A percentile compares a stretch with the other conserved stretches of the same genome.
Evolutionary conservation across 2,888 invertebrate genomes (phyloP).

Genomic region (Brachyptera putata): DNA sequence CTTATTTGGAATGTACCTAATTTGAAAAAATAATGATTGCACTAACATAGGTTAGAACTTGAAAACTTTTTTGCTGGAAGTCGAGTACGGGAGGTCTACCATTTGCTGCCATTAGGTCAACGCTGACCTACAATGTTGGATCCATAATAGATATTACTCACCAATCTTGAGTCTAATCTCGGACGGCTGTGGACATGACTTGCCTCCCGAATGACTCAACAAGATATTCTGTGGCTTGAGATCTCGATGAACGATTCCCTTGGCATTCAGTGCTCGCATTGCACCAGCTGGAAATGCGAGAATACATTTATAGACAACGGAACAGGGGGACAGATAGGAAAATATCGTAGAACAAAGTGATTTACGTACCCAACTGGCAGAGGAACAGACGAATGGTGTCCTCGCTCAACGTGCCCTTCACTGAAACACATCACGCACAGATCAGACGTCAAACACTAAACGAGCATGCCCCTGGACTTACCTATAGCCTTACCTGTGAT

Average conservation of each 20-base stretch:
- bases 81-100: no score
- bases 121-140: no score
- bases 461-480: no score
- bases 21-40: no score
- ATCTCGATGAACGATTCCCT: constrained; percentile 98
- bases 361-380: constrained; percentile 74
- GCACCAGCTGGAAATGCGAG: constrained; percentile 70
- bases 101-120: no score
- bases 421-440: constrained; percentile 45
- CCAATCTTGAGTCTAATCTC: constrained; percentile 95
- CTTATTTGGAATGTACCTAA: no score
- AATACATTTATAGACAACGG: constrained; percentile 8
- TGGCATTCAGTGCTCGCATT: constrained; percentile 94
- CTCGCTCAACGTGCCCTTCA: constrained; percentile 93
- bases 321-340: constrained; percentile 19
- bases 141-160: no score
- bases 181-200: constrained; percentile 64
- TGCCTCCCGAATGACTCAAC: constrained; percentile 74
- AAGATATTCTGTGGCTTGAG: constrained; percentile 99
- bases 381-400: constrained; percentile 94
- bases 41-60: no score
- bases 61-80: no score
- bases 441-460: no score
- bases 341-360: constrained; percentile 13
- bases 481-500: no score